Base-by-base conservation (phyloP, 2,888 invertebrate genomes). In the Nemotelus nigrinus region DNA sequence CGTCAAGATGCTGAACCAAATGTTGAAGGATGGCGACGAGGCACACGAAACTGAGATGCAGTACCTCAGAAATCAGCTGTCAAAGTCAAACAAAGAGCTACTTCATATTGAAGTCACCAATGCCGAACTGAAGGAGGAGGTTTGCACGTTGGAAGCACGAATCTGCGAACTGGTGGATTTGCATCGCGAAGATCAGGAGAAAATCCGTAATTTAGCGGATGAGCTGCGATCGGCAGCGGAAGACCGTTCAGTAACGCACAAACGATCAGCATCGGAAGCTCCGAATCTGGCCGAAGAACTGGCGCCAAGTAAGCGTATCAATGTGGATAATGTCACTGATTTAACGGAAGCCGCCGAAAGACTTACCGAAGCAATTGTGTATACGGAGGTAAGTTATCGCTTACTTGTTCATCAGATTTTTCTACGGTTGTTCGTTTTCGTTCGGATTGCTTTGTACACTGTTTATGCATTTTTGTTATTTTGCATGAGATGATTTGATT, bases 101-200 rank as follows among this genome's bases (percentile, higher is more conserved):
- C 88, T 91, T 83, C 91, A 93, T 77, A 87, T 90, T 77, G 92
- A 92, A 83, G 92, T 92, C 64, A 92, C 91, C 47, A 92, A 92
- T 81, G 89, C 91, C 77, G 92, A 92, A 85, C 86, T 93, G 7
- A 90, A 89, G 82, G 92, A 93, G 84, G 92, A 92, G 88, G 92
- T 93, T 47, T 89, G 90, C 85, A 90, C 90, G 81, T 86, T 91
- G 82, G 91, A 90, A 84, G 88, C 89, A 82, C 89, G 90, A 86
- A 86, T 92, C 81, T 86, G 88, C 81, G 89, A 90, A 78, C 85
- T 92, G 81, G 88, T 88, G n/a, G 88, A 89, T 80, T 89, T 88
- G 83, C 88, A 89, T 81, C 88, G 88, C 81, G 89, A 88, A 78
- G 89, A 88, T 79, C 89, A 89, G 77, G 90, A 91, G 80, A 90